Percentiles rank a stretch among this genome's conserved stretches.
Conservation (phyloP, 2,113 vertebrate species). For the Epinephelus lanceolatus region DNA sequence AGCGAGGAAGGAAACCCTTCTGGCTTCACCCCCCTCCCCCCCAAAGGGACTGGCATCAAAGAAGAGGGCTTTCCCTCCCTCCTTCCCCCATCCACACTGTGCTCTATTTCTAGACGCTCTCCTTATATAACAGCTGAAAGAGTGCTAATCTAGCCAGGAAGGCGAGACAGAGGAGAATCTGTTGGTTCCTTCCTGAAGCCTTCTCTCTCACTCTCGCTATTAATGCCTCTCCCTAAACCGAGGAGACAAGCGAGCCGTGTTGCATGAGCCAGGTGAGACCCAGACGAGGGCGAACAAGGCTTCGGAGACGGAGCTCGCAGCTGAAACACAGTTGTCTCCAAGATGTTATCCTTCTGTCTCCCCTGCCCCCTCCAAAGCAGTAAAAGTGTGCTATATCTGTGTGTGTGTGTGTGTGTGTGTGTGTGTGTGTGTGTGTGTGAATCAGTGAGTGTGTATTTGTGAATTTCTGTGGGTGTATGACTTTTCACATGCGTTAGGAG, state of each 20-base stretch:
- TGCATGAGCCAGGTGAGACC: conserved; percentile 64
- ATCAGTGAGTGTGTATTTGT: conserved; percentile 1
- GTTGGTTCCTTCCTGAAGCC: conserved; percentile 75
- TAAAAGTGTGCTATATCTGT: conserved; percentile 1
- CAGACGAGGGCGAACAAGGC: conserved; percentile 47
- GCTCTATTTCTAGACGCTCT: conserved; percentile 76
- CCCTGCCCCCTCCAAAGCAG: neutral
- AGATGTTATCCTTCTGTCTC: conserved; percentile 13
- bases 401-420: neutral
- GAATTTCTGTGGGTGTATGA: neutral
- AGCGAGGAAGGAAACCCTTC: conserved; percentile 73
- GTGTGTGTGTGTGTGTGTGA: conserved; percentile 1
- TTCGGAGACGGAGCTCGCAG: conserved; percentile 23
- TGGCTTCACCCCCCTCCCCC: conserved; percentile 46
- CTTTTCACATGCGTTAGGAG: neutral
- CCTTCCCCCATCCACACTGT: conserved; percentile 49
- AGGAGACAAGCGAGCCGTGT: conserved; percentile 54
- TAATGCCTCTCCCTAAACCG: conserved; percentile 51
- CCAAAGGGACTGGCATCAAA: conserved; percentile 69
- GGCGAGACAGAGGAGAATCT: conserved; percentile 79
- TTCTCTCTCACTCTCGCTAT: conserved; percentile 41
- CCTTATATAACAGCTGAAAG: conserved; percentile 78
- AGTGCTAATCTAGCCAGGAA: conserved; percentile 74
- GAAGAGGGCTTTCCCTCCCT: conserved; percentile 75
- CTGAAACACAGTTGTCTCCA: conserved; percentile 23